phyloP scores from a whole-genome alignment of 1,140 invertebrate genomes.

The Trachelipus rathkii region DNA sequence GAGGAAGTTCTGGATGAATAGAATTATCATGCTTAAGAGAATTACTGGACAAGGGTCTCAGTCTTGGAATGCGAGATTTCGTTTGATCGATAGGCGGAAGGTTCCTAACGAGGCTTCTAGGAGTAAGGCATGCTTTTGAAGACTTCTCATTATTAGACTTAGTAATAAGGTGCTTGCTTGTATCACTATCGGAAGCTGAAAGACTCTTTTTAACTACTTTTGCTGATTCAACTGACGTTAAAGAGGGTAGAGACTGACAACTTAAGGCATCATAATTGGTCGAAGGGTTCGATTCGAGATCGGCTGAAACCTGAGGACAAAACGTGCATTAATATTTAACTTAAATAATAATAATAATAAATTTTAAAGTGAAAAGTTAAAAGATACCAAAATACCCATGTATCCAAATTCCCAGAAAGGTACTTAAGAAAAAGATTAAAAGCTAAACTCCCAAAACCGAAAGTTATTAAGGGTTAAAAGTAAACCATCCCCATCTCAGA shows the following conservation, averaged over 20 bases:
- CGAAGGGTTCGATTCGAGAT: background rate
- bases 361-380: no score
- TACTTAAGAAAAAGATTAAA: no score
- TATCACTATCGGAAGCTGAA: background rate
- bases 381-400: no score
- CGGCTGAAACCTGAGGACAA: background rate
- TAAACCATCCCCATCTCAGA: no score
- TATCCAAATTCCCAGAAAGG: no score
- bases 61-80: conserved; percentile 1
- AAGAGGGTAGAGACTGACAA: background rate
- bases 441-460: no score
- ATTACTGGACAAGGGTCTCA: background rate
- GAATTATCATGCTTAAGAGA: background rate
- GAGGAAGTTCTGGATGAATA: background rate
- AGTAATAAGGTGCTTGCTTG: background rate
- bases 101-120: background rate
- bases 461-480: no score
- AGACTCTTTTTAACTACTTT: conserved; percentile 7
- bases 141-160: background rate
- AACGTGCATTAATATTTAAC: background rate
- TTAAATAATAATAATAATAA: background rate
- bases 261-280: background rate
- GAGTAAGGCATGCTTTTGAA: background rate
- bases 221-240: background rate
- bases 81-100: background rate